Evolutionary conservation across 1,140 invertebrate genomes (phyloP).

Genomic region (Hyphantria cunea): DNA sequence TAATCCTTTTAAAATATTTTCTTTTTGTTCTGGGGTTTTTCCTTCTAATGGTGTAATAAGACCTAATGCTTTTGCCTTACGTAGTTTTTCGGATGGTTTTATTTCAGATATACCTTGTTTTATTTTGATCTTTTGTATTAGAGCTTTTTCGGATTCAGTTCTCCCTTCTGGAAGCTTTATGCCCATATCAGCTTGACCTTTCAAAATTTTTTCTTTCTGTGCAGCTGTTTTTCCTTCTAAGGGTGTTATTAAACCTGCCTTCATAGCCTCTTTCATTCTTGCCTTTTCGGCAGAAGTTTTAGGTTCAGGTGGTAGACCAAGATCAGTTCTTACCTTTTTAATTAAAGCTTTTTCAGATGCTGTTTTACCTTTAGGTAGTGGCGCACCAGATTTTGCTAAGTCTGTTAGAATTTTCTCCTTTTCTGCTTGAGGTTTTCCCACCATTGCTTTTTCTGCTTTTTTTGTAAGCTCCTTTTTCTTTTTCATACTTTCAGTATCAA

Average conservation of each 20-base stretch:
- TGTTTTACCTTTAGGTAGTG: constrained; percentile 44
- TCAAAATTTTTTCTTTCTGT: constrained; percentile 40
- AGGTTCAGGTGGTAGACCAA: constrained; percentile 36
- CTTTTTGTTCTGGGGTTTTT: constrained; percentile 41
- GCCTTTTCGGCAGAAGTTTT: neutral
- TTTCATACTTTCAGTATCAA: neutral
- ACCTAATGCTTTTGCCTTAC: neutral
- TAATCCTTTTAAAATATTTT: constrained; percentile 45
- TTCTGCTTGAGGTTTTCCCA: constrained; percentile 36
- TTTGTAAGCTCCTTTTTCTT: constrained; percentile 25
- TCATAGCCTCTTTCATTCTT: neutral
- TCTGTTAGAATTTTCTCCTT: constrained; percentile 48
- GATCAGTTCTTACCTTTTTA: constrained; percentile 38
- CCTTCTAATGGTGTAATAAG: constrained; percentile 20
- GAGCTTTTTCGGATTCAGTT: constrained; percentile 47
- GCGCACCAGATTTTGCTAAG: constrained; percentile 39
- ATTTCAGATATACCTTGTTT: neutral
- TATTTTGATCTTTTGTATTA: constrained; percentile 22
- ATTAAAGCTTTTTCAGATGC: constrained; percentile 49
- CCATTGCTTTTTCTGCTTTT: constrained; percentile 23
- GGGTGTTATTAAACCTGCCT: constrained; percentile 38
- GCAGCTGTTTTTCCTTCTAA: constrained; percentile 27
- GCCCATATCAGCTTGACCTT: constrained; percentile 31
- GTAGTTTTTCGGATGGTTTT: neutral
- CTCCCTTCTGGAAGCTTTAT: constrained; percentile 44